Percentiles rank a stretch among this genome's conserved stretches.
Conservation (phyloP, 2,113 vertebrate species). For the Anthoscopus minutus region DNA sequence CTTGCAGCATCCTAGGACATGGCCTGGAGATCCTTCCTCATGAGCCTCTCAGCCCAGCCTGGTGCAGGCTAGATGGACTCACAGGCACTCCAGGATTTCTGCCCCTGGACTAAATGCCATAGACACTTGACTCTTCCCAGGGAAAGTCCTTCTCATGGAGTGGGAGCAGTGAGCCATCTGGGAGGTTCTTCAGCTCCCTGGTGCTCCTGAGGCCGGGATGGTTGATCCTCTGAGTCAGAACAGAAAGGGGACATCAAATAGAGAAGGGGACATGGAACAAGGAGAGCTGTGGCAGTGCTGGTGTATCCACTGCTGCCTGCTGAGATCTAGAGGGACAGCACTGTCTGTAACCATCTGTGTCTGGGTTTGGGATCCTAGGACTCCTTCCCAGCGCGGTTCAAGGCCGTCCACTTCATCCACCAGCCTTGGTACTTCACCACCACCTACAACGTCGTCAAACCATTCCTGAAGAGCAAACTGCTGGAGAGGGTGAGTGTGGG, state of each 20-base stretch:
- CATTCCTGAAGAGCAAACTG: conserved; percentile 95
- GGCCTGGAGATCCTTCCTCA: neutral
- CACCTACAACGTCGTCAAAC: conserved; percentile 94
- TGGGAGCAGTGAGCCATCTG: neutral
- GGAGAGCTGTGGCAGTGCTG: fast-evolving
- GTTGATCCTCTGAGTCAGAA: neutral
- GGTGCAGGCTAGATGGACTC: neutral
- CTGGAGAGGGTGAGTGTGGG: conserved; percentile 84
- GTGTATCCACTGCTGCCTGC: neutral
- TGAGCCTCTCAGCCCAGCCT: neutral
- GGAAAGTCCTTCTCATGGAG: neutral
- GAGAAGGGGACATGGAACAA: neutral
- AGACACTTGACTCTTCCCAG: neutral
- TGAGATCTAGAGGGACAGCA: neutral
- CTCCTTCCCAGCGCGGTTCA: conserved; percentile 96
- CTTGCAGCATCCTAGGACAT: neutral
- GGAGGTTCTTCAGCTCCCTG: neutral
- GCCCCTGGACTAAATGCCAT: neutral
- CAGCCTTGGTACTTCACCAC: conserved; percentile 99
- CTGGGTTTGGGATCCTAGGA: conserved; percentile 73
- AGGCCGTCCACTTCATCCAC: conserved; percentile 92
- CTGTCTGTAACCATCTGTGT: neutral
- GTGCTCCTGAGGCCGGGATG: neutral
- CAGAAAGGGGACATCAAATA: neutral
- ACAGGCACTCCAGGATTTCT: neutral